Evolutionary conservation across 2,888 invertebrate genomes (phyloP), one percentile per base, ranked within the genome.

Genomic region (Aspidiotus rigidus): DNA sequence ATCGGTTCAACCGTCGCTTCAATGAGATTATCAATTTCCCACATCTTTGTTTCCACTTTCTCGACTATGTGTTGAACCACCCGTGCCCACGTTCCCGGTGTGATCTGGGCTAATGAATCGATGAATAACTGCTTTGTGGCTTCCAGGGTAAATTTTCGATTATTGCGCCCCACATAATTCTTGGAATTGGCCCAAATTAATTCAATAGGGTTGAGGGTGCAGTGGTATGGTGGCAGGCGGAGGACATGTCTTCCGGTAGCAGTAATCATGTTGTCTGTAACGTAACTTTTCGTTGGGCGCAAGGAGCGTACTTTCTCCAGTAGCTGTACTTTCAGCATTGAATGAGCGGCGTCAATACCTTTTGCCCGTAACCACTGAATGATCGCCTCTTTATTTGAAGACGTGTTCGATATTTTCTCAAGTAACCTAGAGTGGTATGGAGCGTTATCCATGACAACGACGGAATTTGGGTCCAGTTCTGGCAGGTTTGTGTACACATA

Each of bases 181-280:
- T 73, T 73, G 7, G 72, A 61, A 41, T 70, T 62, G 13, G 70
- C 72, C 71, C 71, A 73, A 13, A 72, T 69, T 13, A 72, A 41
- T 53, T 73, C 71, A 13, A 72, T 73, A 6, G 71, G 66, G 53
- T 72, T 73, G 9, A 72, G 69, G 15, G 70, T 44, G 42, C 71
- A 71, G 54, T 72, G 72, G 17, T 73, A 73, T 7, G 70, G 72
- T 54, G 72, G 72, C 2, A 72, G 67, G 11, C 71, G 15, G 9
- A 72, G 56, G 11, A 72, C 69, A 54, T 54, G 60, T 15, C 66
- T 63, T 13, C 72, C 71, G 7, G 11, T 9, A 13, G 64, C 57
- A n/a, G 57, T 15, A 15, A 71, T 69, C 15, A 70, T 49, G 11
- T 71, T 70, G 63, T 71, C 71, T 53, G 72, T 39, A 1, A 66